Conservation (phyloP, 2,113 vertebrate genomes). For the Sardina pilchardus region DNA sequence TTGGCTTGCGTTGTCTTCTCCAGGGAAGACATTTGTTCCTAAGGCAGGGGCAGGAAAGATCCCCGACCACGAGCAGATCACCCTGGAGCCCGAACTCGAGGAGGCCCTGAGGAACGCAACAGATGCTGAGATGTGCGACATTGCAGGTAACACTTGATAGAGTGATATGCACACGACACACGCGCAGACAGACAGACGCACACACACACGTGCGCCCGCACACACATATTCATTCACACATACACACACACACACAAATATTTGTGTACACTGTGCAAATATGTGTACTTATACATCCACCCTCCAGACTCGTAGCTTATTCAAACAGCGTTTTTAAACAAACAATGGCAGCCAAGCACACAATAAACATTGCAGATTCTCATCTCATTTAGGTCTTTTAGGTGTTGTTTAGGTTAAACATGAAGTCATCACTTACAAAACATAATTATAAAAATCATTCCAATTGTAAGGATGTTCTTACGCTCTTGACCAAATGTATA, state of each 20-base stretch:
- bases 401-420: background rate
- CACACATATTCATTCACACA: background rate
- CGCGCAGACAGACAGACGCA: background rate
- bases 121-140: conserved; percentile 96
- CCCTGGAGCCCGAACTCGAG: conserved; percentile 91
- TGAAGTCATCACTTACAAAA: background rate
- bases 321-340: background rate
- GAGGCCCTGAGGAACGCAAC: conserved; percentile 89
- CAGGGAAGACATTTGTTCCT: conserved; percentile 86
- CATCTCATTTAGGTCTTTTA: no score
- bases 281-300: background rate
- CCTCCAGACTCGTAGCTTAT: background rate
- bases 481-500: background rate
- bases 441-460: background rate
- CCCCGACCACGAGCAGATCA: conserved; percentile 82
- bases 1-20: background rate
- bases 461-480: background rate
- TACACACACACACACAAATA: background rate
- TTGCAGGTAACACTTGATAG: conserved; percentile 78
- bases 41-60: conserved; percentile 75
- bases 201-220: background rate
- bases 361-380: no score
- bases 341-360: no score
- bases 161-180: background rate
- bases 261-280: background rate